Evolutionary conservation across 2,797 vertebrate genomes (phyloP), one percentile per base, ranked within the genome.

Genomic region (Gallinago nigripennis): DNA sequence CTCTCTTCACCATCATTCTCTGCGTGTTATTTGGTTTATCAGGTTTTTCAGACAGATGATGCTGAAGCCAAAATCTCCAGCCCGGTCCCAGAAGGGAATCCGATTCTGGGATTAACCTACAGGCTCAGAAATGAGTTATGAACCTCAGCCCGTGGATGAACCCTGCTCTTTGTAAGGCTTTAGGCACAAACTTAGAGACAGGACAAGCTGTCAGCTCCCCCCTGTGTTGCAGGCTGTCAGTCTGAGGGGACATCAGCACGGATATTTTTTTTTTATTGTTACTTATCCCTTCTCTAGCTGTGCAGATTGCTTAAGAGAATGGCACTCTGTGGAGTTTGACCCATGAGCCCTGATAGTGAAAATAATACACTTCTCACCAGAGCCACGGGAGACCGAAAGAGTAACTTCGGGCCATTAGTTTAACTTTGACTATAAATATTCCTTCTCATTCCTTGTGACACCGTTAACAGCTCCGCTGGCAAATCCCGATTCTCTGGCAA

Each of bases 311-410:
- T 83, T 93, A 88, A 88, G 91, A 82, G 90, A 91, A 87, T 66
- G 82, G 86, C 81, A 95, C 88, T 90, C 95, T n/a, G 94, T 97
- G 97, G 97, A 98, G 94, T 98, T 98, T 98, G 97, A 97, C 96
- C 97, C 73, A 8, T 23, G 66, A 94, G 90, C 93, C 86, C 77
- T 87, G 96, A 97, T 96, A 97, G 92, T 82, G 93, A 88, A 90
- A 91, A 78, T 90, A 89, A 86, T 80, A n/a, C 82, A 51, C 86
- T 79, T 72, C 94, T 89, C 82, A 73, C 66, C 88, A 76, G 82
- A 87, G 70, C 92, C 89, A 51, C 35, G 5, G 78, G 89, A 90
- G 72, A 91, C 91, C 48, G 41, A 71, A 72, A 93, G 82, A 88
- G 94, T 68, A 94, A 92, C 94, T 86, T 72, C 11, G 30, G 90